Evolutionary conservation across 2,888 invertebrate genomes (phyloP).

Genomic region (Leucoma salicis): DNA sequence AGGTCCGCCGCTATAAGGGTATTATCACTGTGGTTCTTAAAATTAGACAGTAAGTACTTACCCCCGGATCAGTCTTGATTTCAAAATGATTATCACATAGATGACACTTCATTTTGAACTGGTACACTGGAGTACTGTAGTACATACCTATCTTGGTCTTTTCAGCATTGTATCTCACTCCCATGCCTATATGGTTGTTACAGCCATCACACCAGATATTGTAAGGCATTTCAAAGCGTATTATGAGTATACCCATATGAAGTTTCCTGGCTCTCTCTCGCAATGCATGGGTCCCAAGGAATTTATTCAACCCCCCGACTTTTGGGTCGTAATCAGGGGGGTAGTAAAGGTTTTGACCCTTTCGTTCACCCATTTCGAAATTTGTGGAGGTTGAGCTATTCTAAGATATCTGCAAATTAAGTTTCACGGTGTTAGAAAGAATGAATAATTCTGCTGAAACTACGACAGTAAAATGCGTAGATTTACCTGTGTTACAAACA

Average conservation of each 20-base stretch:
- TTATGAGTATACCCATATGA: conserved; percentile 96
- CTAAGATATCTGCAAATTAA: too few species aligned
- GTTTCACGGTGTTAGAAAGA: too few species aligned
- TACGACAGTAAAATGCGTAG: too few species aligned
- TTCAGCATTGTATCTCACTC: conserved; percentile 97
- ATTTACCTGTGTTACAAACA: too few species aligned
- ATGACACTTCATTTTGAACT: conserved; percentile 99
- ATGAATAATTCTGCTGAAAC: too few species aligned
- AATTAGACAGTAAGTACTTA: conserved; percentile 75
- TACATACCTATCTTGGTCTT: conserved; percentile 98
- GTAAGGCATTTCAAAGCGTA: conserved; percentile 99
- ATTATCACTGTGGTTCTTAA: too few species aligned
- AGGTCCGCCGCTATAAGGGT: too few species aligned
- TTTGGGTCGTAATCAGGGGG: conserved; percentile 99
- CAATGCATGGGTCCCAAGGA: conserved; percentile 96
- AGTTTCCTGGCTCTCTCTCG: conserved; percentile 98
- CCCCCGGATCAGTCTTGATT: conserved; percentile 98
- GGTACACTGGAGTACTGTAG: conserved; percentile 97
- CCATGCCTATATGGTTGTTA: conserved; percentile 99
- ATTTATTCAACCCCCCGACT: conserved; percentile 96
- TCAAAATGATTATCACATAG: conserved; percentile 98
- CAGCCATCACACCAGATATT: conserved; percentile 99
- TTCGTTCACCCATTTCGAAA: conserved; percentile 95
- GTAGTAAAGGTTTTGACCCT: conserved; percentile 98
- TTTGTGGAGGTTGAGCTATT: conserved; percentile 6